phyloP scores from a whole-genome alignment of 2,113 vertebrate species.

The Mixornis gularis region DNA sequence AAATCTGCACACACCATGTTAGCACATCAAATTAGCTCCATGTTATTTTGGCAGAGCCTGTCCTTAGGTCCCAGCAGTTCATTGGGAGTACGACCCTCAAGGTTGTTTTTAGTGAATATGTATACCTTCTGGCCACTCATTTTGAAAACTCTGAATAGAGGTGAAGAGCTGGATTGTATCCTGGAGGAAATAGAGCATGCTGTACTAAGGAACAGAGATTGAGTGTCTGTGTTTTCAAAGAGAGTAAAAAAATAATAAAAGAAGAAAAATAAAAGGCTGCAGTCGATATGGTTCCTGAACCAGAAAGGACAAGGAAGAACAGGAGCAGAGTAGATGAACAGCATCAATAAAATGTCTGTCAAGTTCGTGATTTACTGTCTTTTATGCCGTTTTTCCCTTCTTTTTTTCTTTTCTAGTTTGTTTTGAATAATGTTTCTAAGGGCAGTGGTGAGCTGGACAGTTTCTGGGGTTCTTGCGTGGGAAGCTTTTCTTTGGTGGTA shows the following conservation, averaged over 20 bases:
- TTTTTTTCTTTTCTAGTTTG: not conserved
- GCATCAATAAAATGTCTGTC: not conserved
- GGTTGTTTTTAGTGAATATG: not conserved
- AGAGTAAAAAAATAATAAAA: fast-evolving
- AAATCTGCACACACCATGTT: not conserved
- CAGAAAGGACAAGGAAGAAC: not conserved
- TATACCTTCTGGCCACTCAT: not conserved
- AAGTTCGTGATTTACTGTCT: not conserved
- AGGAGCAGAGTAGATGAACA: not conserved
- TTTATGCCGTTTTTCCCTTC: not conserved
- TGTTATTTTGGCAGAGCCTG: not conserved
- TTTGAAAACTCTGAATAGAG: not conserved
- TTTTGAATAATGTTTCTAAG: not conserved
- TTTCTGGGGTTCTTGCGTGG: not conserved
- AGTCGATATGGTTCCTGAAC: not conserved
- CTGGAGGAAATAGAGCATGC: not conserved
- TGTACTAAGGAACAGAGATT: not conserved
- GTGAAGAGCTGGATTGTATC: not conserved
- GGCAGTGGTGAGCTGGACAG: not conserved
- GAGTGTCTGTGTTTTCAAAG: not conserved
- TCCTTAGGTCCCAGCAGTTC: not conserved
- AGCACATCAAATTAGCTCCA: not conserved
- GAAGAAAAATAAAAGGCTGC: not conserved
- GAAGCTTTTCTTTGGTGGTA: not conserved
- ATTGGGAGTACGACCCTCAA: fast-evolving